Percentiles rank a stretch among this genome's conserved stretches.
Conservation (phyloP, 1,140 invertebrate species). For the Drosophila nigrodunni region DNA sequence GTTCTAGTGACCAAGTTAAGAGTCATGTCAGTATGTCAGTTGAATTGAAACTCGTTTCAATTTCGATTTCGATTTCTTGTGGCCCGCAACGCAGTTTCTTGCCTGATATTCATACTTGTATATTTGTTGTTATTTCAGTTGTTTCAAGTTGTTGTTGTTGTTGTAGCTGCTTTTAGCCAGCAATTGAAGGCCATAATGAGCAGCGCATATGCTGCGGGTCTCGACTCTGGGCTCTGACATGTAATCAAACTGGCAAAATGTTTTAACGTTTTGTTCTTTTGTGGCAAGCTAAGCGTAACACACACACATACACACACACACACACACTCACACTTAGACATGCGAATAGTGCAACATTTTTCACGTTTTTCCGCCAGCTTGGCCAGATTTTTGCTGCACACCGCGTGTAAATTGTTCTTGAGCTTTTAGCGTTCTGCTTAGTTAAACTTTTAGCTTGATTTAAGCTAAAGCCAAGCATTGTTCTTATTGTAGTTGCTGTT, state of each 20-base stretch:
- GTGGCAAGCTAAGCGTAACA: slow-evolving; percentile 58
- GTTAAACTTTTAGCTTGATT: slow-evolving; percentile 57
- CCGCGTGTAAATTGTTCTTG: slow-evolving; percentile 65
- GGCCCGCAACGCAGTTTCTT: slow-evolving; percentile 29
- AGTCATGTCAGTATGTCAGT: slow-evolving; percentile 24
- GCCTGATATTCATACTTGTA: slow-evolving; percentile 42
- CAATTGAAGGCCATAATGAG: slow-evolving; percentile 78
- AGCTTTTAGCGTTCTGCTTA: slow-evolving; percentile 76
- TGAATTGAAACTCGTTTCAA: slow-evolving; percentile 63
- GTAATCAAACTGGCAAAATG: slow-evolving; percentile 71
- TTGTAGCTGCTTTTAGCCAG: slow-evolving; percentile 50
- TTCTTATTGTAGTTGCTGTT: slow-evolving; percentile 12
- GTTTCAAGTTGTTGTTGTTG: slow-evolving; percentile 24
- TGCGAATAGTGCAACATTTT: slow-evolving; percentile 59
- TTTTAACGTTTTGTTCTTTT: slow-evolving; percentile 75
- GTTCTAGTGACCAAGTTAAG: slow-evolving; percentile 69
- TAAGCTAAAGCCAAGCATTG: slow-evolving; percentile 15
- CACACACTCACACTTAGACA: slow-evolving; percentile 26
- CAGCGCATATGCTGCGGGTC: slow-evolving; percentile 66
- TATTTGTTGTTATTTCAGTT: slow-evolving; percentile 9
- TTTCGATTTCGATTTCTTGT: slow-evolving; percentile 40
- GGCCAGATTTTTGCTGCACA: slow-evolving; percentile 14
- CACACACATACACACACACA: slow-evolving; percentile 22
- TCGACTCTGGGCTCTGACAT: slow-evolving; percentile 48
- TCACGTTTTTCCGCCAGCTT: slow-evolving; percentile 69